phyloP scores from a whole-genome alignment of 2,113 vertebrate genomes.

The Lipophrys pholis region DNA sequence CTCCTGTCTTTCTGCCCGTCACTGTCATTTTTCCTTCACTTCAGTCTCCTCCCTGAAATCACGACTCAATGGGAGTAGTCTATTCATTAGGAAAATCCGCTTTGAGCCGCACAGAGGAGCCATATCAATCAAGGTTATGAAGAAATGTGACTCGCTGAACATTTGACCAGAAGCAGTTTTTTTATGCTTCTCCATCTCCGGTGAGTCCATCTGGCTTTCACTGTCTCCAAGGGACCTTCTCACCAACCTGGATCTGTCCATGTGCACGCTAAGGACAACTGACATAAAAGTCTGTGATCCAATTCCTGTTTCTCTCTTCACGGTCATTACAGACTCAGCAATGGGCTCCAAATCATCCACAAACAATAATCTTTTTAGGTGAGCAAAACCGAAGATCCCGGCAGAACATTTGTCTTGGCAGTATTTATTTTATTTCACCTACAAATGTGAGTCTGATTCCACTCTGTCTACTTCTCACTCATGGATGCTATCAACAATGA shows the following conservation, averaged over 20 bases:
- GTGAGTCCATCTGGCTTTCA: conserved; percentile 1
- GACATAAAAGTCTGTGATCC: background rate
- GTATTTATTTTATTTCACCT: conserved; percentile 8
- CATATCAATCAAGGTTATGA: conserved; percentile 23
- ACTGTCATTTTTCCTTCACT: background rate
- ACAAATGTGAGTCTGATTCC: conserved; percentile 32
- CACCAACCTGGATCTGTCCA: conserved; percentile 4
- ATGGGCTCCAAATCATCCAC: conserved; percentile 20
- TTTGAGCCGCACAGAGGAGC: conserved; percentile 1
- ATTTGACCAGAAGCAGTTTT: conserved; percentile 6
- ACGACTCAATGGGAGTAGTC: background rate
- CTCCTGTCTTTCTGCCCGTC: background rate
- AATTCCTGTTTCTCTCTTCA: too few relatives aligned
- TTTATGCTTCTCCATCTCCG: background rate
- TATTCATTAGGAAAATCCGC: conserved; percentile 8
- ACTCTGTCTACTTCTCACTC: background rate
- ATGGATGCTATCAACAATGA: background rate
- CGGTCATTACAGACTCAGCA: conserved; percentile 10
- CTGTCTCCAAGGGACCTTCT: background rate
- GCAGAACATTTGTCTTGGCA: conserved; percentile 14
- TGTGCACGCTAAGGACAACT: background rate
- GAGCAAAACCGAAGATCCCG: conserved; percentile 10
- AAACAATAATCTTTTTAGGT: conserved; percentile 33
- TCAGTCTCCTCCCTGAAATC: conserved; percentile 1
- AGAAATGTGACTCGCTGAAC: conserved; percentile 4